A percentile compares a stretch with the other conserved stretches of the same genome.
phyloP scores from a whole-genome alignment of 2,888 invertebrate genomes.

The Theristus sp. region DNA sequence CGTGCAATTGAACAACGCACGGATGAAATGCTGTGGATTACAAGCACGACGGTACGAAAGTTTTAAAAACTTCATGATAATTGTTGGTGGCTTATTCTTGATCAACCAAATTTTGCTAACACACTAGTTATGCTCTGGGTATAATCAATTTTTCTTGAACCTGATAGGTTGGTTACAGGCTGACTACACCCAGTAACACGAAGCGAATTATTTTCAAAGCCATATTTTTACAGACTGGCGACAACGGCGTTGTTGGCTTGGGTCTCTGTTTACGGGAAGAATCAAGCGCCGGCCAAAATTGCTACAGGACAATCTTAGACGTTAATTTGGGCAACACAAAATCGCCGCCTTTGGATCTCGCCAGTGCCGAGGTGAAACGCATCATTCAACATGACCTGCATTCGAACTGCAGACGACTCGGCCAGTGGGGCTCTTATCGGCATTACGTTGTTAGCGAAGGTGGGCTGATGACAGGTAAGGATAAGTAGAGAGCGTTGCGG shows the following conservation, averaged over 20 bases:
- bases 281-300: neutral
- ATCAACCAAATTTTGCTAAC: neutral
- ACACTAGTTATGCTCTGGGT: too few species aligned
- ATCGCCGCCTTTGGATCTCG: neutral
- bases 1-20: neutral
- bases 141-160: too few species aligned
- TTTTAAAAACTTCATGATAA: neutral
- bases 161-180: too few species aligned
- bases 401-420: neutral
- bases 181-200: neutral
- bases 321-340: neutral
- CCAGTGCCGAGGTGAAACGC: neutral
- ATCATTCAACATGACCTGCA: neutral
- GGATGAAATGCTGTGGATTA: neutral
- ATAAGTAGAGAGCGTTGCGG: too few species aligned
- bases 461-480: too few species aligned
- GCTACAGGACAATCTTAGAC: neutral
- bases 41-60: neutral
- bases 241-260: neutral
- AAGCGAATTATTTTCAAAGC: neutral
- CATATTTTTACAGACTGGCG: neutral
- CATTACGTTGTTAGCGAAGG: neutral
- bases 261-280: neutral
- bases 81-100: neutral
- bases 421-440: neutral